A percentile compares a stretch with the other conserved stretches of the same genome.
Conservation (phyloP, 2,113 vertebrate genomes). For the Crypturellus undulatus region DNA sequence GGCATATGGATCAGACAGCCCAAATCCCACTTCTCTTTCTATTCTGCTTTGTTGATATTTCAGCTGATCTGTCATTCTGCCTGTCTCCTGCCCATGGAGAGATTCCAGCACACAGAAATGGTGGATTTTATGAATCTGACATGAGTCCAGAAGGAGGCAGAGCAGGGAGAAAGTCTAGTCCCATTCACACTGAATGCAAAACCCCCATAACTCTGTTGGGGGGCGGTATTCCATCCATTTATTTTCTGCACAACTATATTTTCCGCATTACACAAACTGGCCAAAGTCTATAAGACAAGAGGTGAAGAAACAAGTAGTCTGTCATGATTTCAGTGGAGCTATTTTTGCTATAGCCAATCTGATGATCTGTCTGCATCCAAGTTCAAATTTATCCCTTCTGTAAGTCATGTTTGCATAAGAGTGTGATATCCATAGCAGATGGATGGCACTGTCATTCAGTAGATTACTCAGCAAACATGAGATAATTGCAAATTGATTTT, state of each 20-base stretch:
- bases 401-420: background rate
- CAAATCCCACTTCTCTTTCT: background rate
- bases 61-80: background rate
- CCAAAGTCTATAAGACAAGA: background rate
- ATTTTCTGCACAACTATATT: background rate
- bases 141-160: background rate
- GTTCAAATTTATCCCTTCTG: background rate
- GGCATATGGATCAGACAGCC: background rate
- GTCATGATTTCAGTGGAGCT: background rate
- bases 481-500: background rate
- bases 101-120: background rate
- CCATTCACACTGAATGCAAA: background rate
- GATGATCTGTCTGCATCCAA: background rate
- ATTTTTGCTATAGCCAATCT: background rate
- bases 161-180: background rate
- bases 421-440: background rate
- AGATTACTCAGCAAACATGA: background rate
- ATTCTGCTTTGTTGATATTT: background rate
- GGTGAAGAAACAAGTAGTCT: background rate
- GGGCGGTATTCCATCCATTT: background rate
- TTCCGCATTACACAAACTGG: background rate
- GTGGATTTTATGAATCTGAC: background rate
- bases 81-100: background rate
- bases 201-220: fast-evolving
- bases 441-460: background rate